These are phyloP conservation scores for Microcaecilia unicolor DNA, from an alignment of 2,797 vertebrate genomes.

Conservation along the genomic window DNA sequence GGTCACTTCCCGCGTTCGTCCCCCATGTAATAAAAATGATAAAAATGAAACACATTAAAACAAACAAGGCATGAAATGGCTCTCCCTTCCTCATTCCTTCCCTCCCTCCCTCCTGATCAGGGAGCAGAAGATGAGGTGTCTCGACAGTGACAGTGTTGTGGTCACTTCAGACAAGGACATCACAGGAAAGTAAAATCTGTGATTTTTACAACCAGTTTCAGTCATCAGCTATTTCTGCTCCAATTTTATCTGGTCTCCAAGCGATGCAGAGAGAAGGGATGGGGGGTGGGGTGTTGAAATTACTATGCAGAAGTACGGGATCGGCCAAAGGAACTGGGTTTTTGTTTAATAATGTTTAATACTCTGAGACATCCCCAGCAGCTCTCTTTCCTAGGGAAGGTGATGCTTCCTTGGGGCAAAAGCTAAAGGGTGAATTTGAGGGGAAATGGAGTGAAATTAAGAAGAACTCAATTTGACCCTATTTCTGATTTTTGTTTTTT, in stretches of 20 bases:
- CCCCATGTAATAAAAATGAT: no score
- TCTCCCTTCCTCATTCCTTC: no score
- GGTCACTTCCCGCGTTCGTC: no score
- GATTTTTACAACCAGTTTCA: constrained; percentile 62
- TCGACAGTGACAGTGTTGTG: neutral
- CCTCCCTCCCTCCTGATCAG: no score
- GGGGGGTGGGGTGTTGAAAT: constrained; percentile 75
- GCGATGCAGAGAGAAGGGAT: constrained; percentile 62
- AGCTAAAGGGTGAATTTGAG: constrained; percentile 27
- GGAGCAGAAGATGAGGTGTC: no score
- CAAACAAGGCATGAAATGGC: no score
- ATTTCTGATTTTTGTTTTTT: constrained; percentile 22
- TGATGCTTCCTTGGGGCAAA: constrained; percentile 48
- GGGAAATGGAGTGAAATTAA: constrained; percentile 14
- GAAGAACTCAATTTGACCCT: constrained; percentile 18
- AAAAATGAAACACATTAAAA: no score
- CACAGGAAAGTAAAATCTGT: constrained; percentile 43
- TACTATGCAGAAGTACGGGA: constrained; percentile 85
- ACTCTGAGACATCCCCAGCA: constrained; percentile 74
- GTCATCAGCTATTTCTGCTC: constrained; percentile 79
- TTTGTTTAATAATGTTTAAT: constrained; percentile 84
- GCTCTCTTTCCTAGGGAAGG: constrained; percentile 71
- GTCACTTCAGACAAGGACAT: constrained; percentile 58
- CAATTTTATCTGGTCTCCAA: constrained; percentile 76
- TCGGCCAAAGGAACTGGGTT: constrained; percentile 81